These are phyloP conservation scores for Characodon lateralis DNA, from an alignment of 2,797 vertebrate species.

Conservation along the genomic window DNA sequence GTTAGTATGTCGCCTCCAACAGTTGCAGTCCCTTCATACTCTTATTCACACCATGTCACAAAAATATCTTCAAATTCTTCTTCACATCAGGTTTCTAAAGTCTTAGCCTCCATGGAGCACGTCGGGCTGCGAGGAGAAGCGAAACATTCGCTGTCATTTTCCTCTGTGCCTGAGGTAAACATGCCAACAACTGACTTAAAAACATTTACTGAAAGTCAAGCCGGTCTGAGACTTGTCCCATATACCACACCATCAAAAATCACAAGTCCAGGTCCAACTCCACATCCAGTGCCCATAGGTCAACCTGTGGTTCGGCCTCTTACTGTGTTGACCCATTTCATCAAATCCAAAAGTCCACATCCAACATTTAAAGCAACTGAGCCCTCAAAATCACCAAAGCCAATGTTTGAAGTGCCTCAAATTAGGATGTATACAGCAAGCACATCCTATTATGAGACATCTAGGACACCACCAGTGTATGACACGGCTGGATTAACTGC, in stretches of 20 bases:
- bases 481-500: conserved; percentile 70
- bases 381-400: conserved; percentile 74
- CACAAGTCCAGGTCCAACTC: conserved; percentile 41
- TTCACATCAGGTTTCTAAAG: conserved; percentile 15
- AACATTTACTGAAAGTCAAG: conserved; percentile 43
- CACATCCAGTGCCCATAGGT: conserved; percentile 29
- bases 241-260: conserved; percentile 33
- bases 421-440: conserved; percentile 83
- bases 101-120: conserved; percentile 30
- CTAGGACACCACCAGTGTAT: conserved; percentile 72
- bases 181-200: conserved; percentile 37
- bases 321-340: conserved; percentile 56
- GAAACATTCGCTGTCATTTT: conserved; percentile 27
- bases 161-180: conserved; percentile 25
- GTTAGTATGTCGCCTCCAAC: conserved; percentile 80
- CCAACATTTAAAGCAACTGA: conserved; percentile 76
- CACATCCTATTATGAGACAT: conserved; percentile 75
- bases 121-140: conserved; percentile 22
- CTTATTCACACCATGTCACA: conserved; percentile 50
- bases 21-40: conserved; percentile 39
- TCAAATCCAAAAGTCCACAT: conserved; percentile 75
- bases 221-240: conserved; percentile 26
- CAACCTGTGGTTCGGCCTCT: conserved; percentile 54
- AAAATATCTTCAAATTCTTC: conserved; percentile 50
- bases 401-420: conserved; percentile 84